Evolutionary conservation across 2,888 invertebrate species (phyloP), one percentile per base, ranked within the genome.

Genomic region (Ptychoptera contaminata): DNA sequence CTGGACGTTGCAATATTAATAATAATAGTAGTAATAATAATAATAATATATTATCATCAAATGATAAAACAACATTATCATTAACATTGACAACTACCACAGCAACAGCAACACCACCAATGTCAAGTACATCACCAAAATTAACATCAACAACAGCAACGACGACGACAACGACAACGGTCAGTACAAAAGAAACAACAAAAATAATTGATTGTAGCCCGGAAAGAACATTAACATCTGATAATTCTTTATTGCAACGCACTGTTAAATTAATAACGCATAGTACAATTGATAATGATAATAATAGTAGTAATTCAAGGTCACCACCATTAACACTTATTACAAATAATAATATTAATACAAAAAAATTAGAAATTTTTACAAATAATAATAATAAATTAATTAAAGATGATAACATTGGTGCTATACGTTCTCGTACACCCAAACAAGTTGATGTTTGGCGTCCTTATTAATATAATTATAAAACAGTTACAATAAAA

Each of bases 371-470:
- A 23, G 23, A 23, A 23, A 23, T 23, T 23, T 23, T 23, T 23
- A 23, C 23, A 23, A 23, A 23, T 23, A 23, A 7, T 23, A n/a
- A n/a, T n/a, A 23, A 23, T 23, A 23, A 23, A 23, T 23, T 23
- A 23, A 23, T 23, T 5, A 23, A 23, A 23, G 23, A 23, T 23
- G 23, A 23, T 23, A 23, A 45, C 45, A 53, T 57, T 44, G 67
- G 64, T 43, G 63, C 67, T 45, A 67, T 67, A 45, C 65, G 65
- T 43, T 61, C 63, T 40, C 58, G 62, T 53, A 61, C 58, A 53
- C 68, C 58, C 57, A 70, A 62, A 58, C 55, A 77, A 45, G 71
- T 77, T n/a, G 82, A 82, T 56, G 82, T 83, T 46, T 83, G 83
- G 83, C 73, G 83, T 57, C 83, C 83, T 12, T 83, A 83, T 63